Evolutionary conservation across 2,113 vertebrate species (phyloP), one percentile per base, ranked within the genome.

Genomic region (Lucifuga dentata): DNA sequence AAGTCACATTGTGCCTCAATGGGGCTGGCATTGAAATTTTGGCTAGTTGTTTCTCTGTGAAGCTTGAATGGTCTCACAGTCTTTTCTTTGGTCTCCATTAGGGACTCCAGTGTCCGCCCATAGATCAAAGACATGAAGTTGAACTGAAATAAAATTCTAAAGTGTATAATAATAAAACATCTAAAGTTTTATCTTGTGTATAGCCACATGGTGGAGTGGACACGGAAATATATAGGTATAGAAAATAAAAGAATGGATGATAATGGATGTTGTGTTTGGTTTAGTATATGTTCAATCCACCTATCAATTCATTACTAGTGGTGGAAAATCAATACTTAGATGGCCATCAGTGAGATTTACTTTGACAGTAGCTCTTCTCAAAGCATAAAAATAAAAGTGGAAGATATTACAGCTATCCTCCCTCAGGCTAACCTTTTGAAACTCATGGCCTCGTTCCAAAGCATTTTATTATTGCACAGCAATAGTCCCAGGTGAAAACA

Each of bases 391-490:
- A 68, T 66, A 66, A 36, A 46, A 58, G 44, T 69, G 40, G 57
- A 69, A 57, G 45, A 59, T 53, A 68, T 75, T 55, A 32, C 50
- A 48, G 46, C 58, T 45, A 23, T 49, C 50, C n/a, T 41, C 59
- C 61, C 46, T 35, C 2, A 9, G 64, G 21, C 35, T 68, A 76
- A 80, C 78, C 69, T 70, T 87, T 69, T 64, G 64, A 68, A 69
- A 60, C 38, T 58, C 77, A 83, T 51, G 58, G 77, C 83, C 68
- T 79, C 66, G 61, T 84, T 87, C 58, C 35, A 64, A 51, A 66
- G 50, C 67, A 64, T 86, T 86, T 78, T 67, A 85, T 87, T 81
- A 76, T 15, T 5, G 12, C 19, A 15, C 57, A 24, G 61, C 68
- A 72, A 68, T 29, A 59, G 60, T 33, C 50, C 48, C 40, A 2